Evolutionary conservation across 2,888 invertebrate species (phyloP).

Genomic region (Limnephilus auricula): DNA sequence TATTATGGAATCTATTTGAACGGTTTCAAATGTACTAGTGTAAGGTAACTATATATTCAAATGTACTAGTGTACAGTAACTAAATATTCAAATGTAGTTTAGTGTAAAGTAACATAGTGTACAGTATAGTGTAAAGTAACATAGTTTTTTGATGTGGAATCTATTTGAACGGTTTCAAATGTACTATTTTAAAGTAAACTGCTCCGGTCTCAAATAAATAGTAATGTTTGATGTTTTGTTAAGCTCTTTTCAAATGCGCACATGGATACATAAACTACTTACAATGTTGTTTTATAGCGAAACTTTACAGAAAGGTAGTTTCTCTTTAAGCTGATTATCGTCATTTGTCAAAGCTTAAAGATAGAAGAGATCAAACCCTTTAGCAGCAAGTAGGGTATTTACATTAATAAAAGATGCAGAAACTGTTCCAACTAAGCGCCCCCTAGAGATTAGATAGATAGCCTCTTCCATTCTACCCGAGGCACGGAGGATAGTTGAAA

Average conservation of each 20-base stretch:
- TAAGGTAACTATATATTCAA: no score
- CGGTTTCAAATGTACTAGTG: no score
- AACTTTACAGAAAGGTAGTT: background rate
- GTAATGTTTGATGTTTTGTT: background rate
- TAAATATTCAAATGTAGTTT: no score
- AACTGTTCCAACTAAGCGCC: background rate
- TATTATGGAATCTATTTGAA: no score
- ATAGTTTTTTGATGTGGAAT: no score
- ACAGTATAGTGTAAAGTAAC: no score
- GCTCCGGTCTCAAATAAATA: no score
- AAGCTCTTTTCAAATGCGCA: background rate
- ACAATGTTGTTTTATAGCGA: background rate
- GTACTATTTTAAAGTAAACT: no score
- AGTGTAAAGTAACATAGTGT: no score
- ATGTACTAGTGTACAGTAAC: no score
- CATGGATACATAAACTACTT: background rate
- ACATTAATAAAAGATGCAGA: slow-evolving; percentile 22
- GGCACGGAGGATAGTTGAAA: background rate
- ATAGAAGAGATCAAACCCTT: background rate
- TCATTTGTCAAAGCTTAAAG: slow-evolving; percentile 19
- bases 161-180: no score
- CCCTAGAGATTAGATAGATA: background rate
- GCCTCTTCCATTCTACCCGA: background rate
- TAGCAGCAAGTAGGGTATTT: background rate
- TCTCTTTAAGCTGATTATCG: slow-evolving; percentile 4